Percentiles rank a stretch among this genome's conserved stretches.
phyloP scores from a whole-genome alignment of 2,797 vertebrate genomes.

The Corythornis leucogaster region DNA sequence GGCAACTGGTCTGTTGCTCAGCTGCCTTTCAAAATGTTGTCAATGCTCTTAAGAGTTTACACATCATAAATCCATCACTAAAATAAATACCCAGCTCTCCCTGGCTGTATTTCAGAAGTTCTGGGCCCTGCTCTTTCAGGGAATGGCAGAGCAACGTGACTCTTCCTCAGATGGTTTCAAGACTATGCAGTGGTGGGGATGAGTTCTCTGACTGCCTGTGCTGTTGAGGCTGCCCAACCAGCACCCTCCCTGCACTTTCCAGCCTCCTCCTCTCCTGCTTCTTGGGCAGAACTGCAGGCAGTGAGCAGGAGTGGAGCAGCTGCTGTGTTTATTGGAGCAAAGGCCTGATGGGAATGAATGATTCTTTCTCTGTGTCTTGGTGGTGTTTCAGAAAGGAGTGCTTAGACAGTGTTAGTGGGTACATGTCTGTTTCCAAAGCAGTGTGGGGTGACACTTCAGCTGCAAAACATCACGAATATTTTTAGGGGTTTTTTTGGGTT shows the following conservation, averaged over 20 bases:
- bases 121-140: not conserved
- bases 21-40: constrained; percentile 16
- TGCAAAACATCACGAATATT: not conserved
- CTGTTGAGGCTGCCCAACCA: not conserved
- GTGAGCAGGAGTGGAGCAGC: too few species aligned
- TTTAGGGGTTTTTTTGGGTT: too few species aligned
- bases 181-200: not conserved
- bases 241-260: not conserved
- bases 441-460: not conserved
- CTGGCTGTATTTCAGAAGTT: not conserved
- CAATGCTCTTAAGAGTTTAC: constrained; percentile 9
- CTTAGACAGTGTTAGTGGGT: not conserved
- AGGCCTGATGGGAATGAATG: not conserved
- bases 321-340: not conserved
- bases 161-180: not conserved
- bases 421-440: not conserved
- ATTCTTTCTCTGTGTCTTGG: not conserved
- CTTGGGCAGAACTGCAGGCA: not conserved
- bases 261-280: not conserved
- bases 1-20: constrained; percentile 8
- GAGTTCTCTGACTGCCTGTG: not conserved
- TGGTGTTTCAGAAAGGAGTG: not conserved
- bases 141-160: not conserved
- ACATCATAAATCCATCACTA: constrained; percentile 12
- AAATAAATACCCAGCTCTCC: not conserved